Percentiles rank a stretch among this genome's conserved stretches.
These are phyloP conservation scores for Cheilinus undulatus DNA, from an alignment of 2,113 vertebrate species.

Conservation along the genomic window DNA sequence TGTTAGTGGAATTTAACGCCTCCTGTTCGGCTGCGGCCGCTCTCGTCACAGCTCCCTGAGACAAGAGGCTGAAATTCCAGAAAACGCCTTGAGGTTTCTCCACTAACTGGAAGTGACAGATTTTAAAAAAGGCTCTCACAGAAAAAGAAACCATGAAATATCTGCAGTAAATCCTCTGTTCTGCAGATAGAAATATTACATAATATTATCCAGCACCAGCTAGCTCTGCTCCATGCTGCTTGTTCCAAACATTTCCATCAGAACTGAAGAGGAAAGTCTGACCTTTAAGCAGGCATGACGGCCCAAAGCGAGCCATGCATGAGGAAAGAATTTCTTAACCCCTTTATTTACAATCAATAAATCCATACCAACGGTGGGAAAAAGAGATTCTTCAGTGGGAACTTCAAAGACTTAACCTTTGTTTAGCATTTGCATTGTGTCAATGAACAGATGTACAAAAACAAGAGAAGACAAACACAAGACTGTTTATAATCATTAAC, in stretches of 20 bases:
- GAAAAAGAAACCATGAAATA: slow-evolving; percentile 27
- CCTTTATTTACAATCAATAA: slow-evolving; percentile 16
- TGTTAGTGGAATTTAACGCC: slow-evolving; percentile 55
- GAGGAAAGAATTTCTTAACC: neutral
- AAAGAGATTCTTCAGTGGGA: neutral
- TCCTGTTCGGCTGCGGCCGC: slow-evolving; percentile 3
- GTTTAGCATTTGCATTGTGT: neutral
- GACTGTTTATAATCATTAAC: slow-evolving; percentile 23
- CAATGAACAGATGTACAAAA: slow-evolving; percentile 10
- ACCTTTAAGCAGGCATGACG: neutral
- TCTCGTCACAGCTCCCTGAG: slow-evolving; percentile 7
- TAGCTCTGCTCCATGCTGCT: neutral
- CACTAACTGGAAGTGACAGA: slow-evolving; percentile 23
- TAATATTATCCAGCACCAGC: slow-evolving; percentile 4
- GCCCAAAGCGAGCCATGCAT: neutral
- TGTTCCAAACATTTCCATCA: slow-evolving; percentile 10
- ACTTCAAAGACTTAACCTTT: neutral
- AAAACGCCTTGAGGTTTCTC: neutral
- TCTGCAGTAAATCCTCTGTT: neutral
- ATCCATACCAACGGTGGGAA: neutral
- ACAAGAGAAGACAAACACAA: slow-evolving; percentile 1
- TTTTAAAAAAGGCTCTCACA: slow-evolving; percentile 11
- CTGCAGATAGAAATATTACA: neutral
- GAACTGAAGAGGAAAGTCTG: neutral
- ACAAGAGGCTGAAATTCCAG: slow-evolving; percentile 14